Conservation (phyloP, 1,140 invertebrate genomes). For the Phenacoccus solenopsis region DNA sequence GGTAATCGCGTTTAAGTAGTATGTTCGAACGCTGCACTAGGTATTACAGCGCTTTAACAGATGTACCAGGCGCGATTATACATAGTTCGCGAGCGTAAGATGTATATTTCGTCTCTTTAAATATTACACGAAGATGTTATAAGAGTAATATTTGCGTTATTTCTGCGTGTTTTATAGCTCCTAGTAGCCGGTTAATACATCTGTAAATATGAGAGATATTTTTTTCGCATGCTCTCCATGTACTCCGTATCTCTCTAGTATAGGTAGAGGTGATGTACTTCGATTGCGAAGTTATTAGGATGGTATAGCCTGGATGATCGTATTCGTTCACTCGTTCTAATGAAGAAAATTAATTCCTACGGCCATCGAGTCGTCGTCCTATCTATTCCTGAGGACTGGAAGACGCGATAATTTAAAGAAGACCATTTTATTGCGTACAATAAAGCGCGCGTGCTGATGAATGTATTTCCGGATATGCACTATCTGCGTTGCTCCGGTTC, state of each 20-base stretch:
- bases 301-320: background rate
- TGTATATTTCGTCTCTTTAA: too few relatives aligned
- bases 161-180: too few relatives aligned
- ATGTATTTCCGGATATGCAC: background rate
- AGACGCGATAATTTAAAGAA: background rate
- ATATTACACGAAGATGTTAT: background rate
- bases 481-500: background rate
- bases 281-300: too few relatives aligned
- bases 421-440: background rate
- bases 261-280: too few relatives aligned
- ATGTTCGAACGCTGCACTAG: too few relatives aligned
- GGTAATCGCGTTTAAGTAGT: background rate
- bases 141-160: too few relatives aligned
- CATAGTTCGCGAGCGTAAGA: background rate
- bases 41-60: background rate
- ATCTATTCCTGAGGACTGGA: background rate
- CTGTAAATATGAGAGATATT: too few relatives aligned
- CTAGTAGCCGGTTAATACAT: too few relatives aligned
- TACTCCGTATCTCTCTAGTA: too few relatives aligned
- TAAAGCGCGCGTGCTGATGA: background rate
- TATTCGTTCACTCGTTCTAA: background rate
- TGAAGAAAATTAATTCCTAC: background rate
- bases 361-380: background rate
- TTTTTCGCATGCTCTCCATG: too few relatives aligned
- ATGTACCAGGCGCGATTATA: background rate